Evolutionary conservation across 30 jellyfish, hydroid and myxozoan genomes (phyloP).

Genomic region (Chrysaora quinquecirrha): DNA sequence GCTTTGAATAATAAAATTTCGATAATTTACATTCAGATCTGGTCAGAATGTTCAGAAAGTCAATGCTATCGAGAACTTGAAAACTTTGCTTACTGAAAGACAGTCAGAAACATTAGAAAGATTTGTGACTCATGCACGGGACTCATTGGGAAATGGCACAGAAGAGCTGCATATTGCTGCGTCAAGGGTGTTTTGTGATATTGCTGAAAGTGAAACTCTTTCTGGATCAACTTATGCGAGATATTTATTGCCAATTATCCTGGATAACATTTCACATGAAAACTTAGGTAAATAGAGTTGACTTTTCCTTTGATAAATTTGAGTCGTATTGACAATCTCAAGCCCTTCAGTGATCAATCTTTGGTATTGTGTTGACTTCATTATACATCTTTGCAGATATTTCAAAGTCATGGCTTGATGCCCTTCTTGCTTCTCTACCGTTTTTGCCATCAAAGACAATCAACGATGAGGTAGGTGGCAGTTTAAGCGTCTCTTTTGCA

Average conservation of each 20-base stretch:
- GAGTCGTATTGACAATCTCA: too few species aligned
- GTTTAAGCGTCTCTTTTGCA: too few species aligned
- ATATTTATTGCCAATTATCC: slow-evolving; percentile 51
- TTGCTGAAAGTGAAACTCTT: slow-evolving; percentile 64
- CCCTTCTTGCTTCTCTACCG: slow-evolving; percentile 64
- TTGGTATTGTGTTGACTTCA: too few species aligned
- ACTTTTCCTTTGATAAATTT: neutral
- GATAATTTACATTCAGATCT: slow-evolving; percentile 57
- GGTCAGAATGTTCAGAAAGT: slow-evolving; percentile 92
- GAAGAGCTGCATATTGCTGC: slow-evolving; percentile 77
- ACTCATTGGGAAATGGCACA: slow-evolving; percentile 32
- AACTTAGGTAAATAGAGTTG: slow-evolving; percentile 34
- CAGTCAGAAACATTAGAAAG: slow-evolving; percentile 27
- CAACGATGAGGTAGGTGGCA: slow-evolving; percentile 43
- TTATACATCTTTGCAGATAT: slow-evolving; percentile 40
- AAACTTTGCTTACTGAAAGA: slow-evolving; percentile 47
- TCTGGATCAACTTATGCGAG: slow-evolving; percentile 37
- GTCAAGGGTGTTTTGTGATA: slow-evolving; percentile 64
- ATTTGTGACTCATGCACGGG: slow-evolving; percentile 43
- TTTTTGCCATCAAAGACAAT: slow-evolving; percentile 65
- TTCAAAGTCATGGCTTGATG: slow-evolving; percentile 75
- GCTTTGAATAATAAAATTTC: too few species aligned
- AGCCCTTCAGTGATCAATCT: too few species aligned
- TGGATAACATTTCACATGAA: slow-evolving; percentile 47
- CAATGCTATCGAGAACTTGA: slow-evolving; percentile 71